These are phyloP conservation scores for Megalops atlanticus DNA, from an alignment of 2,113 vertebrate genomes.

Conservation along the genomic window DNA sequence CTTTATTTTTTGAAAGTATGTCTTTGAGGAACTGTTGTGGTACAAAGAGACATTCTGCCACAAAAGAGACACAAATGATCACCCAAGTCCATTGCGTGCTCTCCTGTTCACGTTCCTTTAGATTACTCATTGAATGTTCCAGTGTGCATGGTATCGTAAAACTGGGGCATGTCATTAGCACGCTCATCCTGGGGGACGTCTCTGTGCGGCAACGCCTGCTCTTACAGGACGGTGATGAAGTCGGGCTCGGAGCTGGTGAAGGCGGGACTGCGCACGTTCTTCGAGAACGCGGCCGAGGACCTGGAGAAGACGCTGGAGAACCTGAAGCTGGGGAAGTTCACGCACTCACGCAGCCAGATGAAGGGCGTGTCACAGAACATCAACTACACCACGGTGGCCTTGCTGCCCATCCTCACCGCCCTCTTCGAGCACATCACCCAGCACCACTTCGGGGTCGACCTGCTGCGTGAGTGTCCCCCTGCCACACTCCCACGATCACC, in stretches of 20 bases:
- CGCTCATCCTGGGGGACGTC: background rate
- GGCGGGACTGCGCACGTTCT: constrained; percentile 88
- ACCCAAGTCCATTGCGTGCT: background rate
- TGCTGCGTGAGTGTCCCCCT: constrained; percentile 82
- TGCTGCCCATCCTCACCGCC: constrained; percentile 93
- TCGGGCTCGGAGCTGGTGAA: constrained; percentile 92
- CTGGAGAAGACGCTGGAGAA: constrained; percentile 94
- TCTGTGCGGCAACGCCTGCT: background rate
- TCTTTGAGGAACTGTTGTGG: background rate
- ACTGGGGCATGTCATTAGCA: background rate
- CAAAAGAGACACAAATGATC: too few relatives aligned
- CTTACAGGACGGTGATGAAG: constrained; percentile 93
- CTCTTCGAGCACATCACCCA: constrained; percentile 95
- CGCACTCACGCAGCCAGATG: constrained; percentile 94
- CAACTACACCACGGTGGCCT: constrained; percentile 93
- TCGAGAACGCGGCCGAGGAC: constrained; percentile 96
- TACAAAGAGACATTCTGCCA: too few relatives aligned
- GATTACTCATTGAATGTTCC: background rate
- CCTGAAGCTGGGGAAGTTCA: constrained; percentile 95
- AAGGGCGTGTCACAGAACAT: constrained; percentile 98
- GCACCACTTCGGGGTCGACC: constrained; percentile 89
- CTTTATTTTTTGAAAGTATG: too few relatives aligned
- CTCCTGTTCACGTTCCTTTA: background rate
- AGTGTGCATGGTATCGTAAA: background rate
- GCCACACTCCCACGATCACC: constrained; percentile 5